phyloP scores from a whole-genome alignment of 1,140 invertebrate genomes.

The Sinella curviseta region DNA sequence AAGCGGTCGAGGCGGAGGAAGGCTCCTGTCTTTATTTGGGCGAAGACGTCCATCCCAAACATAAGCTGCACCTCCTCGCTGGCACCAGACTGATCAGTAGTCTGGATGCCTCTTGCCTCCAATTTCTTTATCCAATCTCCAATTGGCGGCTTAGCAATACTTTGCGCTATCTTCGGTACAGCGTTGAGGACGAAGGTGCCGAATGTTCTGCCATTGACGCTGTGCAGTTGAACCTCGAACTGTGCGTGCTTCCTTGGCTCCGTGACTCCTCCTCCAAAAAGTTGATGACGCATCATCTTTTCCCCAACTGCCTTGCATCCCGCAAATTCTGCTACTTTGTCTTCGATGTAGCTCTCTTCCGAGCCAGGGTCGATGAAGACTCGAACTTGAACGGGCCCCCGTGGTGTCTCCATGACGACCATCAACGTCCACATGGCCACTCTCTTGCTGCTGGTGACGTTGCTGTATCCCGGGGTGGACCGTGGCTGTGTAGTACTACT shows the following conservation, averaged over 20 bases:
- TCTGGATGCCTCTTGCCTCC: background rate
- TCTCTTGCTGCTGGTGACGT: background rate
- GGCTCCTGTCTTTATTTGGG: background rate
- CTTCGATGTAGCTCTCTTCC: background rate
- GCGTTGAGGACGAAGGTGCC: background rate
- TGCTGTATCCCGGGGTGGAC: background rate
- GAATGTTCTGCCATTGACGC: background rate
- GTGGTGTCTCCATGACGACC: background rate
- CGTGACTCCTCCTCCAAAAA: background rate
- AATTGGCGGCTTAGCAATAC: background rate
- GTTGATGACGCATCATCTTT: background rate
- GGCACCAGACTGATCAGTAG: background rate
- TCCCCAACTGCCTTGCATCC: background rate
- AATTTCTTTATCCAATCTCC: background rate
- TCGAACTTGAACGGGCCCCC: background rate
- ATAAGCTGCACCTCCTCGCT: background rate
- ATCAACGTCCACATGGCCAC: background rate
- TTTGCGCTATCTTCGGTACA: background rate
- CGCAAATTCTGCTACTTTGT: background rate
- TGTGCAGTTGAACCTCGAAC: background rate
- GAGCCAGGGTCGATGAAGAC: background rate
- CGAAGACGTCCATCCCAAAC: background rate
- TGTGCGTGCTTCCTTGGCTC: background rate
- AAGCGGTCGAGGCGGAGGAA: background rate
- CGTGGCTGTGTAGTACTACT: background rate